Evolutionary conservation across 2,888 invertebrate genomes (phyloP), one percentile per base, ranked within the genome.

Genomic region (Ptychoptera contaminata): DNA sequence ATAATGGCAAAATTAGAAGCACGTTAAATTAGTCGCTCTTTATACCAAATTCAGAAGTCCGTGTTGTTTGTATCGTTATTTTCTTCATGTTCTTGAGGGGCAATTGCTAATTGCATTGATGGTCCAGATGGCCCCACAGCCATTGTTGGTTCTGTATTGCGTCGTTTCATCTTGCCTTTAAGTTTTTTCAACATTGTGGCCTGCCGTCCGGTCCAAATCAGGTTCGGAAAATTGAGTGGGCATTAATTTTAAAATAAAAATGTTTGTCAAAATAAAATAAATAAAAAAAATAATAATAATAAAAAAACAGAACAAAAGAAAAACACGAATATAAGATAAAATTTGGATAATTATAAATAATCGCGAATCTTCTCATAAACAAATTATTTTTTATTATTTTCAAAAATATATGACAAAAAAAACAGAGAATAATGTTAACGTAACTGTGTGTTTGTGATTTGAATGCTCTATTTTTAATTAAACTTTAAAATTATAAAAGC

Each of bases 161-260:
- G 82, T 57, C 94, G 77, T 71, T 92, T 92, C 80, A 93, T 92
- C 77, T 96, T 96, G 62, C 79, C 79, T 73, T 86, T 86, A 70
- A 82, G 84, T 78, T 97, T 96, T 82, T 96, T 96, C 75, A 97
- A 78, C 97, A 97, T 97, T 71, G 96, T 96, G 68, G 97, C 96
- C 96, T 96, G 72, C 55, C 59, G 59, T 59, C 59, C 62, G 59
- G 57, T 58, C 58, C 57, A 52, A 49, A 48, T 45, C 34, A 41
- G 11, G 35, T 37, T 41, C 35, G 40, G 39, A 55, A 49, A 41
- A 45, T 48, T 37, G 16, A 35, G 12, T 35, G 11, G n/a, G 35
- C n/a, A 37, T 12, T 43, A 37, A 37, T 40, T 32, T 35, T 16
- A 32, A 44, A 39, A 31, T 31, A 37, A 38, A 38, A 31, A 30